These are phyloP conservation scores for Eleutherodactylus coqui DNA, from an alignment of 2,797 vertebrate genomes.

Conservation along the genomic window DNA sequence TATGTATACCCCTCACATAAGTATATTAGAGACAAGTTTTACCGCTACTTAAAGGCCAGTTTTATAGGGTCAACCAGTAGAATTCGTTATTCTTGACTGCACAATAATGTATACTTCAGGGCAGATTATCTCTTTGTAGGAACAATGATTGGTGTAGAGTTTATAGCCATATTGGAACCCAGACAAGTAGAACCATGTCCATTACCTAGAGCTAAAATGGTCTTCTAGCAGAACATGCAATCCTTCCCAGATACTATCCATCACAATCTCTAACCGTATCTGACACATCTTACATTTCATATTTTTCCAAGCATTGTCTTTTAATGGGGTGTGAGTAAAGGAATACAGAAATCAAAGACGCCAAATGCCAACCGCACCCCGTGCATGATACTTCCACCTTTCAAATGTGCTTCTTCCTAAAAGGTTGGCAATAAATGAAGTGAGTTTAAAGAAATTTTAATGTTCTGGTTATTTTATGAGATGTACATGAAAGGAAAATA, in stretches of 20 bases:
- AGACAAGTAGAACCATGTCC: background rate
- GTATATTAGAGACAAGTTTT: background rate
- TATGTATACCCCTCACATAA: too few relatives aligned
- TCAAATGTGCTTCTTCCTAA: background rate
- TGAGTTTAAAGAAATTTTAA: background rate
- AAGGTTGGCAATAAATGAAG: background rate
- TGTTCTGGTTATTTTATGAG: background rate
- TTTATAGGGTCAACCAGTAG: background rate
- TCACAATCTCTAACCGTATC: conserved; percentile 8
- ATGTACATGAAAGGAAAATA: background rate
- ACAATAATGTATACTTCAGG: background rate
- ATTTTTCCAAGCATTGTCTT: conserved; percentile 7
- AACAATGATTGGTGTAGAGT: background rate
- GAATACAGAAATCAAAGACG: background rate
- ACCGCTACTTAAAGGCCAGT: background rate
- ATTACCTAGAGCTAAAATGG: background rate
- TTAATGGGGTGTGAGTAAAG: conserved; percentile 25
- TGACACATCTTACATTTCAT: conserved; percentile 17
- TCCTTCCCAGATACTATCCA: background rate
- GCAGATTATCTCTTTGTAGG: background rate
- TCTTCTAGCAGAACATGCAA: background rate
- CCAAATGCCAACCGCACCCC: background rate
- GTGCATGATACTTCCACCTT: background rate
- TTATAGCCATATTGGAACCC: background rate
- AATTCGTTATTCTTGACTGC: background rate